phyloP scores from a whole-genome alignment of 2,888 invertebrate genomes.

The Punctoribates punctum region DNA sequence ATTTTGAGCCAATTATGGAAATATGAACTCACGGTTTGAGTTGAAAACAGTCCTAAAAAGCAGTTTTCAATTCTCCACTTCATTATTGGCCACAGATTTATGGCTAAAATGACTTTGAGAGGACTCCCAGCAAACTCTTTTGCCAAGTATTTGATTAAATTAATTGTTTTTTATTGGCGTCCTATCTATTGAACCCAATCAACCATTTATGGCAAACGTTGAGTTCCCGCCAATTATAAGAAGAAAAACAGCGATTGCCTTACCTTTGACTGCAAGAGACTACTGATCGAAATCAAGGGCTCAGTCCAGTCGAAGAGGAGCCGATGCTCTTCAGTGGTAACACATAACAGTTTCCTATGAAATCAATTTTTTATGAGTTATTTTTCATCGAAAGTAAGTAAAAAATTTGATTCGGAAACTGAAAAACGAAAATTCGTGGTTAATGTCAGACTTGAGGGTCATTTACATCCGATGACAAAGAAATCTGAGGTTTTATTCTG shows the following conservation, averaged over 20 bases:
- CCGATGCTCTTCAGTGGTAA: constrained; percentile 20
- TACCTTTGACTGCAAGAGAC: constrained; percentile 16
- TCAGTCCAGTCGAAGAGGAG: constrained; percentile 21
- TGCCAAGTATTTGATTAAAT: not conserved
- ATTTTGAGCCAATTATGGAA: no score
- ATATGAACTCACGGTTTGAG: no score
- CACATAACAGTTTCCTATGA: not conserved
- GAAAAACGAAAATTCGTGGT: no score
- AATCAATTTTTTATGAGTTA: not conserved
- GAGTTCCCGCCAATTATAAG: not conserved
- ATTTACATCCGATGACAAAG: no score
- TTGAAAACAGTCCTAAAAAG: no score
- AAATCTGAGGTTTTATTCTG: no score
- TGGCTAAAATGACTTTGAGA: not conserved
- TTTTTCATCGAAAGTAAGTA: not conserved
- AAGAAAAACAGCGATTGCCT: not conserved
- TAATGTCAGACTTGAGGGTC: no score
- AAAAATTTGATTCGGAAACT: not conserved
- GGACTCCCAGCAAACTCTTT: not conserved
- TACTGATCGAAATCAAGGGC: not conserved
- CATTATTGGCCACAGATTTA: not conserved
- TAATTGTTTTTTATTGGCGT: not conserved
- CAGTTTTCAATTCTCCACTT: no score
- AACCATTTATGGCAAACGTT: not conserved
- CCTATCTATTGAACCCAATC: not conserved